Base-by-base conservation (phyloP, 1,140 invertebrate species). In the Coptotermes formosanus region DNA sequence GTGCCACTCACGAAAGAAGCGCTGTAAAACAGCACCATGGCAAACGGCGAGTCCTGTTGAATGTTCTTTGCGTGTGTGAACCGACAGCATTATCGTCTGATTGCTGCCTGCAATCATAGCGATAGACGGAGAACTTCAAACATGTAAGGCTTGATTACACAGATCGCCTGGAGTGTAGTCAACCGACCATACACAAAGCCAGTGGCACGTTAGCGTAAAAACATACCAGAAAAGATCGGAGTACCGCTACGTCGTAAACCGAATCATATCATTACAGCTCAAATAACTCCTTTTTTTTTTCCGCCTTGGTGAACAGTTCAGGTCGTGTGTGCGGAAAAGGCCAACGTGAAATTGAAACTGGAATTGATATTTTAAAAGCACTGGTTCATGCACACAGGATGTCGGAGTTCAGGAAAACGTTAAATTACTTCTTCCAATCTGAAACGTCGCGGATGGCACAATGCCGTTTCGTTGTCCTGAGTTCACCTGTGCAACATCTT, bases 221-320 rank as follows among this genome's bases (percentile, higher is more conserved):
- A 75, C 25, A 30, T 30, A 75, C 11, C 52, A 55, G 52, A 19
- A 75, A 30, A 75, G 64, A 75, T 75, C 64, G n/a, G 64, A 75
- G n/a, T 75, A 75, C 64, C 64, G 64, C 64, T 75, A 75, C n/a
- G 64, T 30, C 3, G 1, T 75, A 75, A 75, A 75, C 64, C 8
- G 64, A 75, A 75, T 75, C 64, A 75, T 75, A 75, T 75, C n/a
- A 75, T 75, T 75, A 75, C 25, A 30, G 25, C n/a, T 75, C 25
- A 75, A 30, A 75, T 75, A 75, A 75, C 64, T 75, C n/a, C n/a
- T n/a, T n/a, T n/a, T 12, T 75, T 75, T 12, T 75, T 75, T 75
- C 6, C 64, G n/a, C 64, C 6, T 30, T 75, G n/a, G 64, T 75
- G 64, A 75, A 75, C n/a, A 75, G 64, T 30, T 75, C 64, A 75